A percentile compares a stretch with the other conserved stretches of the same genome.
Conservation (phyloP, 1,140 invertebrate species). For the Drosophila punjabiensis region DNA sequence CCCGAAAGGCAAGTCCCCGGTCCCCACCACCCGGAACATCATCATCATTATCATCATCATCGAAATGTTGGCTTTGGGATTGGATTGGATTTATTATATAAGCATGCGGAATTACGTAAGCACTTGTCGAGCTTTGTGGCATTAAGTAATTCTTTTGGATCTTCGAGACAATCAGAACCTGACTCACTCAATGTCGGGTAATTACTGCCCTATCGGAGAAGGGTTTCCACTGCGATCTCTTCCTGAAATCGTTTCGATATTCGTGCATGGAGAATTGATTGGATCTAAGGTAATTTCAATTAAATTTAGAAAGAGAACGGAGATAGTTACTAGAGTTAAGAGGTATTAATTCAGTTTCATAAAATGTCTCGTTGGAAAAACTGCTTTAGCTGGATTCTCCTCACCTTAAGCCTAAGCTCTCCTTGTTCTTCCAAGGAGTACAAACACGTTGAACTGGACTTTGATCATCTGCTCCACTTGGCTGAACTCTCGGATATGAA, state of each 20-base stretch:
- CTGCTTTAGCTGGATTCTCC: not conserved
- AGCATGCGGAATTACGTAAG: constrained; percentile 73
- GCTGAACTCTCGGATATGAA: constrained; percentile 82
- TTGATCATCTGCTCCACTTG: not conserved
- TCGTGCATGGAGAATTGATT: constrained; percentile 38
- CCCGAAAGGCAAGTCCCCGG: constrained; percentile 19
- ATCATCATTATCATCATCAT: not conserved
- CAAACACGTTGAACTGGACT: not conserved
- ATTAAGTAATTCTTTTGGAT: constrained; percentile 57
- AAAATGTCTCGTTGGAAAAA: constrained; percentile 7
- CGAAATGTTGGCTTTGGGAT: constrained; percentile 35
- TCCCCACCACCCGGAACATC: no score
- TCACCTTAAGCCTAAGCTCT: not conserved
- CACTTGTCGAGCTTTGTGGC: constrained; percentile 61
- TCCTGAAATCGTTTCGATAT: constrained; percentile 22
- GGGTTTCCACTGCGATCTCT: constrained; percentile 17
- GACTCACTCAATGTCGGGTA: constrained; percentile 28
- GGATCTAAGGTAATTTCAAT: constrained; percentile 13
- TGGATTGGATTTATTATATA: constrained; percentile 51
- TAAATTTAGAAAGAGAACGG: not conserved
- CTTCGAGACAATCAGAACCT: constrained; percentile 2
- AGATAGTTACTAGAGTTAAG: not conserved
- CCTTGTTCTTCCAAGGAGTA: not conserved
- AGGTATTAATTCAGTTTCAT: not conserved
- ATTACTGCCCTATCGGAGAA: constrained; percentile 34